A percentile compares a stretch with the other conserved stretches of the same genome.
Conservation (phyloP, 2,888 invertebrate genomes). For the Calliphora vomitoria region DNA sequence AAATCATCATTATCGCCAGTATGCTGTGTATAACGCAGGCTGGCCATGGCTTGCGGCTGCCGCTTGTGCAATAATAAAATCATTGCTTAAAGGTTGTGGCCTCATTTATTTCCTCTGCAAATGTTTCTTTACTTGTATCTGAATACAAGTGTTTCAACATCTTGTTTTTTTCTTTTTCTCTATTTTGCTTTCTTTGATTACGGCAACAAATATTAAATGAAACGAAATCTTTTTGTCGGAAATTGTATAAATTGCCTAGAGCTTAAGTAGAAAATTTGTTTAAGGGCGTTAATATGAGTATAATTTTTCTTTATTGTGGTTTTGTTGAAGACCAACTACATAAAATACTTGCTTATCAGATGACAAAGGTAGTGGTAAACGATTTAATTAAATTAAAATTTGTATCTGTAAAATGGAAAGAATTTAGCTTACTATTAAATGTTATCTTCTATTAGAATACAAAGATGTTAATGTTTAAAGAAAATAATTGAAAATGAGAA, state of each 20-base stretch:
- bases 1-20: slow-evolving; percentile 18
- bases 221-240: not conserved
- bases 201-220: not conserved
- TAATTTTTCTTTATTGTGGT: slow-evolving; percentile 5
- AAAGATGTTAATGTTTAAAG: too few relatives aligned
- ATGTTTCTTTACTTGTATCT: slow-evolving; percentile 11
- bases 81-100: slow-evolving; percentile 55
- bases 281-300: slow-evolving; percentile 15
- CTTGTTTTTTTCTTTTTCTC: not conserved
- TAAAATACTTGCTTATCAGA: slow-evolving; percentile 6
- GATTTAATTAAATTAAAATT: slow-evolving; percentile 45
- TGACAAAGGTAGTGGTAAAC: slow-evolving; percentile 24
- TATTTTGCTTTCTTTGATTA: slow-evolving; percentile 20
- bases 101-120: slow-evolving; percentile 56
- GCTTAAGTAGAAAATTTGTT: slow-evolving; percentile 34
- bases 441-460: too few relatives aligned
- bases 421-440: not conserved
- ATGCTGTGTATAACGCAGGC: not conserved
- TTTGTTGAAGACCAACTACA: not conserved
- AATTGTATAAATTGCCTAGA: slow-evolving; percentile 27
- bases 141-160: slow-evolving; percentile 7
- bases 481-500: too few relatives aligned
- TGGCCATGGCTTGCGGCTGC: not conserved
- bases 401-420: not conserved
- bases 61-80: slow-evolving; percentile 14